Evolutionary conservation across 1,140 invertebrate species (phyloP).

Genomic region (Danaus melanippus): DNA sequence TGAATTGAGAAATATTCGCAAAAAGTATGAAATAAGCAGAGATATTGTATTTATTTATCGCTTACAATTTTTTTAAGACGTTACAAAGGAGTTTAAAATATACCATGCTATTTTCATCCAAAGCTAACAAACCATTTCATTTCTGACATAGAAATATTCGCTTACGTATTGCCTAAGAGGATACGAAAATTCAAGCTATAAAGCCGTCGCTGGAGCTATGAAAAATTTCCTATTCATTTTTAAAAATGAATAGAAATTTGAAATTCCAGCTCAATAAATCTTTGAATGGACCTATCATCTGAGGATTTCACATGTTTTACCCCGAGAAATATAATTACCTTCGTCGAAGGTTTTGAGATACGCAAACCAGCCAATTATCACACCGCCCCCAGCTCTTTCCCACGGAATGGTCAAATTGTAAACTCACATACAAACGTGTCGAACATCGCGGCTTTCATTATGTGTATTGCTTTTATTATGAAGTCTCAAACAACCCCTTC

Average conservation of each 20-base stretch:
- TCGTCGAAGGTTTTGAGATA: constrained; percentile 45
- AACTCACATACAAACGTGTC: constrained; percentile 53
- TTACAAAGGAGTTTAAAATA: no score
- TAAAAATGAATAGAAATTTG: constrained; percentile 5
- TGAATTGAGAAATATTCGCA: background rate
- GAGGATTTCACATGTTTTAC: constrained; percentile 11
- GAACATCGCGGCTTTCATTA: constrained; percentile 42
- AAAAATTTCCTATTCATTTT: constrained; percentile 4
- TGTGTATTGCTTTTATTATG: constrained; percentile 34
- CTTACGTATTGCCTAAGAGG: background rate
- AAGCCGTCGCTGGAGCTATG: constrained; percentile 1
- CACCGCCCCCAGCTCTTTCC: constrained; percentile 51
- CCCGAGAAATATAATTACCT: constrained; percentile 43
- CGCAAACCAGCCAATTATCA: constrained; percentile 61
- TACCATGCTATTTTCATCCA: no score
- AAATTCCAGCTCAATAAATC: constrained; percentile 20
- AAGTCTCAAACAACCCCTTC: constrained; percentile 40
- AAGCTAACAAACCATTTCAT: no score
- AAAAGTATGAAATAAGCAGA: background rate
- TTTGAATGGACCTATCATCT: constrained; percentile 37
- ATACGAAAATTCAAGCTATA: constrained; percentile 8
- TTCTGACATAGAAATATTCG: constrained; percentile 3
- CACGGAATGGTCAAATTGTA: constrained; percentile 54
- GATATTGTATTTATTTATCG: no score
- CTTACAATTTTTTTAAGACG: no score